A percentile compares a stretch with the other conserved stretches of the same genome.
Conservation (phyloP, 23 tunicate genomes). For the Botrylloides violaceus region DNA sequence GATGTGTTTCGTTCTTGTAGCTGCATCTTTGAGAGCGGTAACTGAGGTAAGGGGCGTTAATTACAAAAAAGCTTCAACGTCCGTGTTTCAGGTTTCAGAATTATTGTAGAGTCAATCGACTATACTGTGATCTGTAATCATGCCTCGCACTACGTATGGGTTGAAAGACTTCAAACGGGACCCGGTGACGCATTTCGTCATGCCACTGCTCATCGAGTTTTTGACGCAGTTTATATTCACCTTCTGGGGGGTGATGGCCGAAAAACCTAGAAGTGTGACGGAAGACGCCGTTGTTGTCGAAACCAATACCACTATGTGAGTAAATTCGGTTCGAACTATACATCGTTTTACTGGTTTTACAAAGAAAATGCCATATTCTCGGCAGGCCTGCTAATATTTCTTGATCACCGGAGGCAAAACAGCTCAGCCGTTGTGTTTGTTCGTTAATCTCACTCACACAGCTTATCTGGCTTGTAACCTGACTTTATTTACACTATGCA, state of each 20-base stretch:
- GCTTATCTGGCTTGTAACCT: no score
- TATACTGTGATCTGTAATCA: no score
- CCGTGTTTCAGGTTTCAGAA: no score
- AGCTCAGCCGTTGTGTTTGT: no score
- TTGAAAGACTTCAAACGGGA: slow-evolving; percentile 1
- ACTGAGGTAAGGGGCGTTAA: no score
- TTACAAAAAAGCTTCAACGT: no score
- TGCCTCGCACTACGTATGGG: not conserved
- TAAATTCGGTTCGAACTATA: not conserved
- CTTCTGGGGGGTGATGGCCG: slow-evolving; percentile 76
- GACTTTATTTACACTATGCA: no score
- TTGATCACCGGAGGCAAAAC: no score
- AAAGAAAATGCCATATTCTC: not conserved
- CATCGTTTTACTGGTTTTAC: not conserved
- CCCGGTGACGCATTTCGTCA: slow-evolving; percentile 10
- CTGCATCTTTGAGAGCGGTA: no score
- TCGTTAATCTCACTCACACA: no score
- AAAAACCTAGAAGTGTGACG: slow-evolving; percentile 33
- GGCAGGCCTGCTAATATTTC: not conserved
- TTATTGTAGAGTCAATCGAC: no score
- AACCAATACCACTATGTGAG: not conserved
- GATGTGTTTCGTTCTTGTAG: no score
- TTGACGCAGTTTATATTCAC: slow-evolving; percentile 53
- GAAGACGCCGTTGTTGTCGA: not conserved
- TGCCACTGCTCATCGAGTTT: slow-evolving; percentile 61